Conservation (phyloP, 2,888 invertebrate species). For the Dryocosmus kuriphilus region DNA sequence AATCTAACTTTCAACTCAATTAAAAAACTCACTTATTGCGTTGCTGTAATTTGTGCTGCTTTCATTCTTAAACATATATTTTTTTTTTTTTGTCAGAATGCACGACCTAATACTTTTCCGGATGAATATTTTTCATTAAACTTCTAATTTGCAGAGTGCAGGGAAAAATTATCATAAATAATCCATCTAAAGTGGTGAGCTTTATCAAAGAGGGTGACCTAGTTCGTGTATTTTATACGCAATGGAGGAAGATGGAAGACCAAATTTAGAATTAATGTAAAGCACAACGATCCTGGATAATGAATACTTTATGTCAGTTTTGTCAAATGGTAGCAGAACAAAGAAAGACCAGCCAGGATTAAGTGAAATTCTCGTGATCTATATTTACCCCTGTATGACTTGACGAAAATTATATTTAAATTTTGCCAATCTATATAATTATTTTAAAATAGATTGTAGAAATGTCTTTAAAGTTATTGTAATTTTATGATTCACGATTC, state of each 20-base stretch:
- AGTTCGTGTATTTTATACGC: background rate
- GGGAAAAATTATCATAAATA: conserved; percentile 26
- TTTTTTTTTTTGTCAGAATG: too few relatives aligned
- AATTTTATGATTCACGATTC: background rate
- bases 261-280: conserved; percentile 12
- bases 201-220: conserved; percentile 11
- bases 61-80: background rate
- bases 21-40: too few relatives aligned
- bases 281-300: conserved; percentile 22
- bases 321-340: background rate
- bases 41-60: too few relatives aligned
- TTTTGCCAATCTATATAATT: background rate
- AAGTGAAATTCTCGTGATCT: background rate
- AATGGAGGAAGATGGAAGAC: background rate
- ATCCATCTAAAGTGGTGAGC: conserved; percentile 14
- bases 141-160: conserved; percentile 19
- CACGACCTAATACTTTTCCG: background rate
- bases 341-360: background rate
- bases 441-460: background rate
- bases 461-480: background rate
- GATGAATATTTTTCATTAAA: background rate
- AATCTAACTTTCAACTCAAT: background rate
- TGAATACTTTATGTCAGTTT: conserved; percentile 19
- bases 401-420: background rate
- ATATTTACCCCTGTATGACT: background rate